A percentile compares a stretch with the other conserved stretches of the same genome.
Evolutionary conservation across 2,797 vertebrate species (phyloP).

Genomic region (Lithobates pipiens): DNA sequence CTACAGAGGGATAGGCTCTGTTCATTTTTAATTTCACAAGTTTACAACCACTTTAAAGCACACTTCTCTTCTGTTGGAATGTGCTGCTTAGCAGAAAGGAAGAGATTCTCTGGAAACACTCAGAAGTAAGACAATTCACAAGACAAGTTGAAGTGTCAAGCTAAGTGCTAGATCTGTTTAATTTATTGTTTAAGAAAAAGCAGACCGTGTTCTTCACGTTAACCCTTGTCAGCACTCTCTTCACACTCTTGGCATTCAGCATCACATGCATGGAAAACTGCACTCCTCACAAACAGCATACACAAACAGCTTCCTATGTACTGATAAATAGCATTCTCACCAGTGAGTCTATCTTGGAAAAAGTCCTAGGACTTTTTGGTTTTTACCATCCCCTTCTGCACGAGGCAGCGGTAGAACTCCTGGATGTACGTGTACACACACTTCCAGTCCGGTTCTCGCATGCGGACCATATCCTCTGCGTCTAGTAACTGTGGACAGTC

Average conservation of each 20-base stretch:
- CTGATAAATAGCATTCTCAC: conserved; percentile 82
- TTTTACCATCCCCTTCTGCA: conserved; percentile 99
- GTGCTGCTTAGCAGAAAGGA: neutral
- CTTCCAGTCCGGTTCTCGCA: conserved; percentile 99
- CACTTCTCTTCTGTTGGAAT: neutral
- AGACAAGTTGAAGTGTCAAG: neutral
- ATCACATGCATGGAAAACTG: neutral
- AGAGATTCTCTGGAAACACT: conserved; percentile 18
- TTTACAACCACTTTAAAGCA: neutral
- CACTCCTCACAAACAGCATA: neutral
- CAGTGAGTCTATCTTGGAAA: conserved; percentile 77
- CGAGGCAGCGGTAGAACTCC: conserved; percentile 99
- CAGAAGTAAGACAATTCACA: neutral
- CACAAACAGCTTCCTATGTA: neutral
- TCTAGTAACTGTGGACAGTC: conserved; percentile 99
- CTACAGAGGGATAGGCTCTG: too few relatives aligned
- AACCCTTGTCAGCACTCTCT: neutral
- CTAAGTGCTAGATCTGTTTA: neutral
- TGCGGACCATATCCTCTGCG: conserved; percentile 99
- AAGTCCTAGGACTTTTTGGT: conserved; percentile 95
- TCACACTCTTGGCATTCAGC: neutral
- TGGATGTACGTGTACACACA: conserved; percentile 99
- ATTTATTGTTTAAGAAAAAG: neutral
- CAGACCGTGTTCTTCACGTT: neutral
- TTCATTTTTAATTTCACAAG: too few relatives aligned